phyloP scores from a whole-genome alignment of 92 coral and sea anemone genomes.

The Umimayanthus chanpuru region DNA sequence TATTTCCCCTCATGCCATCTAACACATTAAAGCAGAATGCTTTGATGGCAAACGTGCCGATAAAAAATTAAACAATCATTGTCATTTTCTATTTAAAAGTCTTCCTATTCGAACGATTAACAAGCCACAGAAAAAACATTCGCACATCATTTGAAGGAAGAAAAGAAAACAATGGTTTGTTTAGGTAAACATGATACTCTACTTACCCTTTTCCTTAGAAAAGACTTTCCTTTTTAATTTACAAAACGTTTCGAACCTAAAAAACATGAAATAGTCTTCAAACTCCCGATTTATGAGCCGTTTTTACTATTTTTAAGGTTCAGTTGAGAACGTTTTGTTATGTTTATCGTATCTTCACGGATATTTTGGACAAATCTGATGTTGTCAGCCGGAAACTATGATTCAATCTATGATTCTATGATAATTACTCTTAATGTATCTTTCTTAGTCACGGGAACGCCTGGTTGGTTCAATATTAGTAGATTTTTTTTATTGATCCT shows the following conservation, averaged over 20 bases:
- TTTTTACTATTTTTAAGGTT: neutral
- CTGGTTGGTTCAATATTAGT: constrained; percentile 24
- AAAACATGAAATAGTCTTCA: neutral
- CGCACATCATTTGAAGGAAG: constrained; percentile 27
- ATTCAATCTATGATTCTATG: neutral
- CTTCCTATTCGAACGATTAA: constrained; percentile 24
- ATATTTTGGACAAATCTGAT: constrained; percentile 11
- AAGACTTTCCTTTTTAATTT: neutral
- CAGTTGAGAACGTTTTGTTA: neutral
- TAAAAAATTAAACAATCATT: constrained; percentile 1
- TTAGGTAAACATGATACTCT: neutral
- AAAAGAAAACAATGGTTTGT: constrained; percentile 18
- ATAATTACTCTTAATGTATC: constrained; percentile 1
- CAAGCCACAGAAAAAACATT: constrained; percentile 25
- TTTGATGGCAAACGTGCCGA: neutral
- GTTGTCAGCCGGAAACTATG: constrained; percentile 32
- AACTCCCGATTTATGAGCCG: neutral
- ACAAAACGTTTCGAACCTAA: neutral
- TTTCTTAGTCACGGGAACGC: constrained; percentile 37
- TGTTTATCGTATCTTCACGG: neutral
- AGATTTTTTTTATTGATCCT: constrained; percentile 44
- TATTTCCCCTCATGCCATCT: neutral
- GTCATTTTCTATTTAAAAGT: neutral
- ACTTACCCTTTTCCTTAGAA: neutral
- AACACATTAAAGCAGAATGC: constrained; percentile 3